Percentiles rank a stretch among this genome's conserved stretches.
Conservation (phyloP, 2,797 vertebrate genomes). For the Squalus acanthias region DNA sequence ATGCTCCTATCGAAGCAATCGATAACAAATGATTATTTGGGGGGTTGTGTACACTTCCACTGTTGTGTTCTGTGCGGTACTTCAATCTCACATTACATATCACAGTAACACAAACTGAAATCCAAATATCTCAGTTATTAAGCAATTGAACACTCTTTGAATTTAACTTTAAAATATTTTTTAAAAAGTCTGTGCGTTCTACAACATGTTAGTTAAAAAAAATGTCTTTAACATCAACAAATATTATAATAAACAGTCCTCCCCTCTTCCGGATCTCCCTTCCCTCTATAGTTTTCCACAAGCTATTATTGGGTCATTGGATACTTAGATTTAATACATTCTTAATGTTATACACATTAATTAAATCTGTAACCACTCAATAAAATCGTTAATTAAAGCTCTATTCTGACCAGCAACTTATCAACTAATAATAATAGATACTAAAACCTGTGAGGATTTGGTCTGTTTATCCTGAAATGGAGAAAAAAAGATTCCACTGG, state of each 20-base stretch:
- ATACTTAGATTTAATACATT: not conserved
- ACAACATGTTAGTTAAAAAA: not conserved
- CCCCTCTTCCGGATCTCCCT: not conserved
- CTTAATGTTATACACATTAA: not conserved
- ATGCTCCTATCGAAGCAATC: slow-evolving; percentile 30
- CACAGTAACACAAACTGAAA: not conserved
- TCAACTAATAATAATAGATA: not conserved
- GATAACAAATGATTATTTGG: slow-evolving; percentile 29
- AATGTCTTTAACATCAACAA: not conserved
- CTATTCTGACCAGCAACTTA: not conserved
- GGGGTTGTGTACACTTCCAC: not conserved
- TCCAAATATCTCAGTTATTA: not conserved
- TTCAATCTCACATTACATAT: not conserved
- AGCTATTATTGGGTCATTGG: not conserved
- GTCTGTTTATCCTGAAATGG: not conserved
- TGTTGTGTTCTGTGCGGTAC: not conserved
- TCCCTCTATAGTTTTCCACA: not conserved
- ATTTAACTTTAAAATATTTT: not conserved
- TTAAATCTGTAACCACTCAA: not conserved
- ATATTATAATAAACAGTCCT: not conserved
- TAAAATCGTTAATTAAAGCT: not conserved
- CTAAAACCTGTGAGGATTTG: not conserved
- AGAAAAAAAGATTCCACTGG: not conserved
- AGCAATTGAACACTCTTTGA: not conserved
- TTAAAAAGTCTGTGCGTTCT: not conserved